Evolutionary conservation across 2,797 vertebrate species (phyloP).

Genomic region (Antrozous pallidus): DNA sequence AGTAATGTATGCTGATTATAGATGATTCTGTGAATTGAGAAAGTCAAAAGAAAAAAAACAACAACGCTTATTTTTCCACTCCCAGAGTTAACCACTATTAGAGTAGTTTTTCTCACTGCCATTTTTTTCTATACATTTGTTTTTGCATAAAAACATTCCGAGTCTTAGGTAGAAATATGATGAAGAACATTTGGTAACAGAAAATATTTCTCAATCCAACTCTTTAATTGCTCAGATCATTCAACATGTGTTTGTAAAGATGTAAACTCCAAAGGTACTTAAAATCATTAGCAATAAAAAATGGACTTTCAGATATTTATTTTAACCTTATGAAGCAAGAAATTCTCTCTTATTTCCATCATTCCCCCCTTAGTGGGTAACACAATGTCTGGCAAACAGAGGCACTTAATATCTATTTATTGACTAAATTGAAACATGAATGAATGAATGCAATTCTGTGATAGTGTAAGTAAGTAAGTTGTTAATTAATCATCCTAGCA

Average conservation of each 20-base stretch:
- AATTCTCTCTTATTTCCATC: conserved; percentile 23
- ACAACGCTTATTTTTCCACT: not conserved
- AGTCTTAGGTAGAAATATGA: not conserved
- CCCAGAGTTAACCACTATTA: not conserved
- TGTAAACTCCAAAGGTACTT: not conserved
- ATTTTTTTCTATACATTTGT: conserved; percentile 7
- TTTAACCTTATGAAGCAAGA: not conserved
- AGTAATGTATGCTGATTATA: not conserved
- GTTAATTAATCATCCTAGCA: not conserved
- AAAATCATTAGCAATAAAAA: conserved; percentile 47
- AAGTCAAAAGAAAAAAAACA: not conserved
- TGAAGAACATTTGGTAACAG: conserved; percentile 7
- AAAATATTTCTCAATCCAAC: conserved; percentile 6
- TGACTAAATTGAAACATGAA: not conserved
- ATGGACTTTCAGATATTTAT: conserved; percentile 2
- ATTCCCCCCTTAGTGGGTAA: not conserved
- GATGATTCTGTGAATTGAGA: conserved; percentile 21
- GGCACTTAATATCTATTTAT: not conserved
- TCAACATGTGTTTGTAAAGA: conserved; percentile 16
- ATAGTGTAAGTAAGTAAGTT: not conserved
- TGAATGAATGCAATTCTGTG: not conserved
- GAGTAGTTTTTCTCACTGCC: not conserved
- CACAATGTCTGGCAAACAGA: not conserved
- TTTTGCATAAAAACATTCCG: conserved; percentile 38
- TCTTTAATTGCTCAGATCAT: not conserved